Evolutionary conservation across 2,888 invertebrate genomes (phyloP).

Genomic region (Hirtodrosophila duncani): DNA sequence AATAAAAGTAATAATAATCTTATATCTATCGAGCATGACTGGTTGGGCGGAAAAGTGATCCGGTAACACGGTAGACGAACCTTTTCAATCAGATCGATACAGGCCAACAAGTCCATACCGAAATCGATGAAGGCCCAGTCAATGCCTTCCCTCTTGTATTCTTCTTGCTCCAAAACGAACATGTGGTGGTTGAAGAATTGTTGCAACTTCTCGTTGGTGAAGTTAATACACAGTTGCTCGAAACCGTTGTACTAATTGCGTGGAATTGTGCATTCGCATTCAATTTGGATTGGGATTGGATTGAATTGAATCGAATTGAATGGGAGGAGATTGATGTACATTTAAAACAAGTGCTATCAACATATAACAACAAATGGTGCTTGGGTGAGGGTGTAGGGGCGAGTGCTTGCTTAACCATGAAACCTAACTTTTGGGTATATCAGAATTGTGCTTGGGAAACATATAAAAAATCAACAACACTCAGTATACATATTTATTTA

Average conservation of each 20-base stretch:
- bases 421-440: no score
- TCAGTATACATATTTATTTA: no score
- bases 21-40: constrained; percentile 25
- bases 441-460: no score
- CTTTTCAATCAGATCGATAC: constrained; percentile 99
- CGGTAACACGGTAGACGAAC: constrained; percentile 78
- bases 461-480: no score
- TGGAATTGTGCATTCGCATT: not conserved
- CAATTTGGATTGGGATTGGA: constrained; percentile 13
- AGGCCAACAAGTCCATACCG: constrained; percentile 98
- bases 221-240: constrained; percentile 99
- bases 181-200: constrained; percentile 99
- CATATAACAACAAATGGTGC: constrained; percentile 8
- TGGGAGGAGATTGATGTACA: constrained; percentile 39
- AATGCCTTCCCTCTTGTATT: constrained; percentile 98
- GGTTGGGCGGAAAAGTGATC: constrained; percentile 9
- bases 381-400: not conserved
- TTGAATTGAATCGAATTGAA: no score
- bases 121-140: constrained; percentile 99
- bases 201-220: constrained; percentile 99
- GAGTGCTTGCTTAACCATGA: no score
- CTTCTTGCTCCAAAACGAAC: constrained; percentile 99
- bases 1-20: constrained; percentile 14
- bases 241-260: constrained; percentile 93
- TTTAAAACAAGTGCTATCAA: constrained; percentile 15